Conservation (phyloP, 2,888 invertebrate species). For the Brenthis hecate region DNA sequence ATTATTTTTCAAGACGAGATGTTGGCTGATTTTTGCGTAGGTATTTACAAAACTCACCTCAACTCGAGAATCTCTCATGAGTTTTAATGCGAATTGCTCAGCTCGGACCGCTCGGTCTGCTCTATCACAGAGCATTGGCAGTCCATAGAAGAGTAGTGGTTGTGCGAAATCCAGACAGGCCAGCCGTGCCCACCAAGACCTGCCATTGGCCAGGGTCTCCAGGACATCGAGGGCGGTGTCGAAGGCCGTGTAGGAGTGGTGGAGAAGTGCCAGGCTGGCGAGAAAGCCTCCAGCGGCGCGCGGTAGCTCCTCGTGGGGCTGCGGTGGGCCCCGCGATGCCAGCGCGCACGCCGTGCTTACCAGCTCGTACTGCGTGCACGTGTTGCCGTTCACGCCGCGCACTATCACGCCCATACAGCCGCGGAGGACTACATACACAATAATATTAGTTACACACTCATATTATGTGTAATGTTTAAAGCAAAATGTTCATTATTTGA, state of each 20-base stretch:
- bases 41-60: constrained; percentile 69
- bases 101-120: constrained; percentile 74
- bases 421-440: constrained; percentile 55
- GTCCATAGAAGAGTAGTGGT: constrained; percentile 87
- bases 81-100: constrained; percentile 84
- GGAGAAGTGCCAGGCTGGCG: constrained; percentile 85
- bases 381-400: constrained; percentile 64
- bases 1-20: not conserved
- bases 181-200: constrained; percentile 87
- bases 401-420: constrained; percentile 67
- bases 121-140: constrained; percentile 82
- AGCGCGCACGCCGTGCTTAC: constrained; percentile 86
- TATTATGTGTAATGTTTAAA: not conserved
- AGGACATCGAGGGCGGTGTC: constrained; percentile 82
- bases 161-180: constrained; percentile 87
- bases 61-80: constrained; percentile 87
- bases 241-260: constrained; percentile 82
- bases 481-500: no score
- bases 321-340: constrained; percentile 85
- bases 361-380: constrained; percentile 82
- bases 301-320: constrained; percentile 89
- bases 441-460: no score
- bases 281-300: constrained; percentile 85
- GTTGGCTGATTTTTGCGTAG: no score
- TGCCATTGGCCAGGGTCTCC: constrained; percentile 45